Evolutionary conservation across 2,797 vertebrate genomes (phyloP).

Genomic region (Uromys caudimaculatus): DNA sequence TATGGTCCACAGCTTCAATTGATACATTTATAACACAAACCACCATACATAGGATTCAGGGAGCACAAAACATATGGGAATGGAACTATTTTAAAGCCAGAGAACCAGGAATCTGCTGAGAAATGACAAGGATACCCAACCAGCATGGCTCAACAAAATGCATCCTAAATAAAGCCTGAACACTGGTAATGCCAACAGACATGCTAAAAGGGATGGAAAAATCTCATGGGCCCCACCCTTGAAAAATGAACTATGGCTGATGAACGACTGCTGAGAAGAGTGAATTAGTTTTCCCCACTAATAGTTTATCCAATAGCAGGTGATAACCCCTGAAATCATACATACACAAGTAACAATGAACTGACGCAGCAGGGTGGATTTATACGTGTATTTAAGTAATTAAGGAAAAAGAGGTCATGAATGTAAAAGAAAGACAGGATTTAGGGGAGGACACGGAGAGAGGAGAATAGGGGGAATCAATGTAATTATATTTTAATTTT

Average conservation of each 20-base stretch:
- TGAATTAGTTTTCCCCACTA: background rate
- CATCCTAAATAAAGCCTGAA: background rate
- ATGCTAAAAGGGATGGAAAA: background rate
- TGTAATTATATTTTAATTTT: background rate
- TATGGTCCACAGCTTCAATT: background rate
- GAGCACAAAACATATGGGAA: background rate
- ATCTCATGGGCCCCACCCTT: background rate
- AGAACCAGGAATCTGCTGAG: background rate
- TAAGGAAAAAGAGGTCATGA: background rate
- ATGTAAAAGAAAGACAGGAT: background rate
- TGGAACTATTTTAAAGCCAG: background rate
- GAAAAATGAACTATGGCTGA: background rate
- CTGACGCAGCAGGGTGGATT: background rate
- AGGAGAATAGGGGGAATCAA: too few species aligned
- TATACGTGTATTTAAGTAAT: background rate
- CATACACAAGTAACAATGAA: background rate
- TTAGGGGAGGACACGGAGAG: background rate
- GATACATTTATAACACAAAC: background rate
- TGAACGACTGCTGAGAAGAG: background rate
- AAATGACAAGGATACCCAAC: background rate
- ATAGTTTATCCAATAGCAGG: background rate
- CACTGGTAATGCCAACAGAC: background rate
- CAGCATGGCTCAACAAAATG: background rate
- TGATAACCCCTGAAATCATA: background rate
- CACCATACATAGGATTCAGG: too few species aligned